Conservation (phyloP, 2,888 invertebrate species). For the Rhorus exstirpatorius region DNA sequence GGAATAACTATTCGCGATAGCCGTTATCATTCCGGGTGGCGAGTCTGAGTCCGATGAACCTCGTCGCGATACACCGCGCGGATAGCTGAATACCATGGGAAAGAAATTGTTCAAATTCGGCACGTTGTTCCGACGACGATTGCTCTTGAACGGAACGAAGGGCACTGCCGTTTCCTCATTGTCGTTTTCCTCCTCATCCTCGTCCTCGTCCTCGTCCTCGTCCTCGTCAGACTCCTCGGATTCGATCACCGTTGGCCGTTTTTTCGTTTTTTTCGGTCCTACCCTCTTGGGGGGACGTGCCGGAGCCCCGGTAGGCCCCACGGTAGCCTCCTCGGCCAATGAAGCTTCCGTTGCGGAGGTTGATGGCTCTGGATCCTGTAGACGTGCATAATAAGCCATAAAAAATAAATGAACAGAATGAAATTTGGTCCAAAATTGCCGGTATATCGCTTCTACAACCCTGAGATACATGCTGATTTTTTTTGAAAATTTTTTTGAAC, state of each 20-base stretch:
- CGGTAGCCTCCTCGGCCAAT: constrained; percentile 84
- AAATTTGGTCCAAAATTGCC: too few relatives aligned
- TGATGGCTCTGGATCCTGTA: constrained; percentile 44
- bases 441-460: too few relatives aligned
- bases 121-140: constrained; percentile 81
- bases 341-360: constrained; percentile 80
- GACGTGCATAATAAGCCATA: constrained; percentile 13
- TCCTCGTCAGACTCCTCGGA: constrained; percentile 79
- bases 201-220: constrained; percentile 85
- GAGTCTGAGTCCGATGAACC: constrained; percentile 79
- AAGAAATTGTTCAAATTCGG: constrained; percentile 88
- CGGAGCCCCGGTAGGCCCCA: constrained; percentile 24
- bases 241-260: constrained; percentile 72
- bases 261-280: constrained; percentile 78
- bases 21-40: constrained; percentile 89
- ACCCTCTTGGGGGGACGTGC: constrained; percentile 54
- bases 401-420: too few relatives aligned
- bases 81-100: constrained; percentile 89
- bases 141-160: constrained; percentile 77
- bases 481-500: too few relatives aligned
- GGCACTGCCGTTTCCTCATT: constrained; percentile 77
- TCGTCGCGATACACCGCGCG: constrained; percentile 86
- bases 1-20: constrained; percentile 91
- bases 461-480: too few relatives aligned
- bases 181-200: constrained; percentile 86